Base-by-base conservation (phyloP, 2,113 vertebrate species). In the Syrrhaptes paradoxus region DNA sequence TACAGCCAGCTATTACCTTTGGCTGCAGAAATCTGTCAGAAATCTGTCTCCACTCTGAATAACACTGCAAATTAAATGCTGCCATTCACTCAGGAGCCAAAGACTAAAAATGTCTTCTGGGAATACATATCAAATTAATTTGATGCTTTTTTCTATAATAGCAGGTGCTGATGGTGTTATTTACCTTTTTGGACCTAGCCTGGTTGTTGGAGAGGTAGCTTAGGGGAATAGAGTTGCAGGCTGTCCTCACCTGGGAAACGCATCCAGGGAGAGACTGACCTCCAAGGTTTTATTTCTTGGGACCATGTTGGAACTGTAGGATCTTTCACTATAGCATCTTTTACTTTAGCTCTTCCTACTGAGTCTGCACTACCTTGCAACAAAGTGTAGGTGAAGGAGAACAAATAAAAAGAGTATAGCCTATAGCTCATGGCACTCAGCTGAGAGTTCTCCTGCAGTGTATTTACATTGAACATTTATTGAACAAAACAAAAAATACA, bases 221-320 rank as follows among this genome's bases (percentile, higher is more conserved):
- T 7, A 36, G 29, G 17, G 36, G 36, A 72, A 32, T 2, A 66
- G 41, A 87, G n/a, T 45, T 83, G 6, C 29, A 83, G 28, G 8
- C 3, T 87, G 8, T 61, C 16, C 36, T 85, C 11, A 28, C 10
- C 13, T 41, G 21, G 45, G 28, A 66, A 84, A 70, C 54, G 15
- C 26, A 66, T 49, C 18, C 4, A 46, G 10, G 19, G 17, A 36
- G 34, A 79, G 16, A 59, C 3, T 52, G 32, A 85, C 48, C 29
- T 5, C 20, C 2, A 3, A 57, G 17, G 3, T 92, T 73, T 79
- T 70, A 32, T 61, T 87, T 79, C 2, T 9, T 2, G 0, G 2
- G 20, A 57, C 7, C 6, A 4, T 22, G 10, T 73, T 68, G 68
- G 34, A 82, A 46, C 20, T 52, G 4, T 7, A 52, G 13, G 4